Evolutionary conservation across 2,797 vertebrate species (phyloP).

Genomic region (Macroramphosus scolopax): DNA sequence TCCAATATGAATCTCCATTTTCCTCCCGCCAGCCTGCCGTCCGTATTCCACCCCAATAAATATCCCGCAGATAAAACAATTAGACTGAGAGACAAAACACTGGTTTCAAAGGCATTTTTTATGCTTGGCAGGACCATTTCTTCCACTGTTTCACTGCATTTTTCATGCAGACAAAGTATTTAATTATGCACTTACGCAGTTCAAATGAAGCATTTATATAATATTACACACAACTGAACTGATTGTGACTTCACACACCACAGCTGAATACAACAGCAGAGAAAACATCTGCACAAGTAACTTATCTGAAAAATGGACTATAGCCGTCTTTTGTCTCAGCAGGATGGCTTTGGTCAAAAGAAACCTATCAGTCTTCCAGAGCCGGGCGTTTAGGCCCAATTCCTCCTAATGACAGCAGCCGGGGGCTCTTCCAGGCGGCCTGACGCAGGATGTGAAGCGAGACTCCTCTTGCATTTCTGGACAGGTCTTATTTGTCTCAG

Average conservation of each 20-base stretch:
- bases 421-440: slow-evolving; percentile 48
- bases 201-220: slow-evolving; percentile 13
- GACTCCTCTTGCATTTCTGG: slow-evolving; percentile 55
- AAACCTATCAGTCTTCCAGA: slow-evolving; percentile 53
- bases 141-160: slow-evolving; percentile 49
- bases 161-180: slow-evolving; percentile 42
- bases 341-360: slow-evolving; percentile 33
- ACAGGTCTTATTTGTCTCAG: slow-evolving; percentile 68
- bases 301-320: slow-evolving; percentile 17
- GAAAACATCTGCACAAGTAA: slow-evolving; percentile 5
- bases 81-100: slow-evolving; percentile 58
- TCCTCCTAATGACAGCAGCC: slow-evolving; percentile 64
- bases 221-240: slow-evolving; percentile 1
- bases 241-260: slow-evolving; percentile 3
- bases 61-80: slow-evolving; percentile 64
- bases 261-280: neutral
- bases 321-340: slow-evolving; percentile 35
- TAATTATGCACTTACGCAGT: slow-evolving; percentile 33
- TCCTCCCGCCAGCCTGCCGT: slow-evolving; percentile 53
- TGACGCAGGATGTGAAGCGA: slow-evolving; percentile 58
- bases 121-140: slow-evolving; percentile 47
- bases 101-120: slow-evolving; percentile 51
- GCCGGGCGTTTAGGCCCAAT: slow-evolving; percentile 52
- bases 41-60: slow-evolving; percentile 52
- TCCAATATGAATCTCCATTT: slow-evolving; percentile 52